Conservation (phyloP, 2,113 vertebrate species). For the Gambusia affinis region DNA sequence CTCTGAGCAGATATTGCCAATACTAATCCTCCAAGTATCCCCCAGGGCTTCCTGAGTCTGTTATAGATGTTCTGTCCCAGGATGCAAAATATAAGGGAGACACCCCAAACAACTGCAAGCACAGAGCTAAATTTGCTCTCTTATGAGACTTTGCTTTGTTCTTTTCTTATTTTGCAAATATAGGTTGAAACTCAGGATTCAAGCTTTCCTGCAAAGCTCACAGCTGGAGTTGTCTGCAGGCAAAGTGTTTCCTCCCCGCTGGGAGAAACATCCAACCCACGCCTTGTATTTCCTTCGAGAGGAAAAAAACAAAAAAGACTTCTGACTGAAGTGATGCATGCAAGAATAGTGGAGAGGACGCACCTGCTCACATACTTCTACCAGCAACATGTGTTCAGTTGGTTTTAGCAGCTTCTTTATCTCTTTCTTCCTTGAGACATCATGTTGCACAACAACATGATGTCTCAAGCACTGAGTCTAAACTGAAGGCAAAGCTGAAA, state of each 20-base stretch:
- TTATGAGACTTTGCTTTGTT: slow-evolving; percentile 42
- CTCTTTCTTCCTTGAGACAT: slow-evolving; percentile 40
- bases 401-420: slow-evolving; percentile 46
- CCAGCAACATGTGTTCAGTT: slow-evolving; percentile 50
- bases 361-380: slow-evolving; percentile 35
- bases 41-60: slow-evolving; percentile 50
- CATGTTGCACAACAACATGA: too few relatives aligned
- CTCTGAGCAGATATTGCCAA: slow-evolving; percentile 70
- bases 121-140: slow-evolving; percentile 67
- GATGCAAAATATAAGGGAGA: slow-evolving; percentile 62
- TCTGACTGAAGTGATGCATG: slow-evolving; percentile 41
- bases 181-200: slow-evolving; percentile 35
- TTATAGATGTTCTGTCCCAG: slow-evolving; percentile 68
- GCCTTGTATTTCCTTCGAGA: slow-evolving; percentile 17
- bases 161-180: slow-evolving; percentile 28
- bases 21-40: slow-evolving; percentile 72
- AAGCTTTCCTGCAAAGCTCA: slow-evolving; percentile 28
- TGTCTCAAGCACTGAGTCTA: slow-evolving; percentile 45
- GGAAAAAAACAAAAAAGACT: slow-evolving; percentile 23
- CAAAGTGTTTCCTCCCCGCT: slow-evolving; percentile 35
- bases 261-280: slow-evolving; percentile 23
- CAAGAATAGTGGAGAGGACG: slow-evolving; percentile 24
- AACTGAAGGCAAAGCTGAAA: slow-evolving; percentile 42
- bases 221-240: slow-evolving; percentile 31
- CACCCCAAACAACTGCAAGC: slow-evolving; percentile 56